A percentile compares a stretch with the other conserved stretches of the same genome.
These are phyloP conservation scores for Meriones psammophilus DNA, from an alignment of 2,797 vertebrate species.

Conservation along the genomic window DNA sequence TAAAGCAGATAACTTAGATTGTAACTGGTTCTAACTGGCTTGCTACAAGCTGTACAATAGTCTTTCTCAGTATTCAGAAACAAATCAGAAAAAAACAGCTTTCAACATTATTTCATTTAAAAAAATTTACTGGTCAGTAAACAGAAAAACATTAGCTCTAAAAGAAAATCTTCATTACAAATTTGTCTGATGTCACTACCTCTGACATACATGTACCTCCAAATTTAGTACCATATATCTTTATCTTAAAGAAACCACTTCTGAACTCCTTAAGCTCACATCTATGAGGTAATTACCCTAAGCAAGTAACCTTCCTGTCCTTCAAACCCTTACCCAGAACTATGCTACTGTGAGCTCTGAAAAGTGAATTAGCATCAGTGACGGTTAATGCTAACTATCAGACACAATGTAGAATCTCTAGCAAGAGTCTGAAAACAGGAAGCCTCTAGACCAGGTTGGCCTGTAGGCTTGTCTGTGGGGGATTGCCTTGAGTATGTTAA, in stretches of 20 bases:
- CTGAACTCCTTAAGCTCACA: slow-evolving; percentile 45
- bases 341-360: neutral
- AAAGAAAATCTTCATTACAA: slow-evolving; percentile 53
- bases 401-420: neutral
- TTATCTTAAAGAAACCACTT: slow-evolving; percentile 40
- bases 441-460: neutral
- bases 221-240: slow-evolving; percentile 53
- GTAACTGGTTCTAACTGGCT: slow-evolving; percentile 23
- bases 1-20: slow-evolving; percentile 47
- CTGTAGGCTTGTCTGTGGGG: no score
- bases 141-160: slow-evolving; percentile 57
- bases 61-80: slow-evolving; percentile 9
- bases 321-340: neutral
- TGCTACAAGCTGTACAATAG: slow-evolving; percentile 43
- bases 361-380: neutral
- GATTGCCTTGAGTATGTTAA: neutral
- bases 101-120: slow-evolving; percentile 57
- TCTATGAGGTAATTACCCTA: slow-evolving; percentile 22
- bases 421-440: neutral
- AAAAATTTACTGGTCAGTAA: slow-evolving; percentile 56
- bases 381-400: neutral
- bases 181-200: slow-evolving; percentile 2
- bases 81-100: slow-evolving; percentile 41
- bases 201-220: neutral
- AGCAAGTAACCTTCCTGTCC: neutral